Percentiles rank a stretch among this genome's conserved stretches.
phyloP scores from a whole-genome alignment of 92 coral and sea anemone genomes.

The Porites divaricata region DNA sequence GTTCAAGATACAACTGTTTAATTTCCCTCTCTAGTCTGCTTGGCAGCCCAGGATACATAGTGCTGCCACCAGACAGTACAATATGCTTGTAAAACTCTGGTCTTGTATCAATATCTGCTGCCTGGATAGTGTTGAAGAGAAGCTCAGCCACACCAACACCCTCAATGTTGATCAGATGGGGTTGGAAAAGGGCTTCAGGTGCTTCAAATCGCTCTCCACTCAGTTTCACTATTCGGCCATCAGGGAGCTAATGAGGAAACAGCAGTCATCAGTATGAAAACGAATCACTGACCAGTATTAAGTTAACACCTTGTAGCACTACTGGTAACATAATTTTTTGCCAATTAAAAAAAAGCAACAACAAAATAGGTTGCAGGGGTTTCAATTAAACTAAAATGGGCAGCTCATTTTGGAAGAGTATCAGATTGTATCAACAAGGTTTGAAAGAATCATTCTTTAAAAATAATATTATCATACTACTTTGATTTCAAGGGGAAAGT shows the following conservation, averaged over 20 bases:
- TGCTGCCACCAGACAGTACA: constrained; percentile 95
- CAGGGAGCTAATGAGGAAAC: constrained; percentile 77
- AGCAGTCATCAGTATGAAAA: background rate
- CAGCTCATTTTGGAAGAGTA: too few relatives aligned
- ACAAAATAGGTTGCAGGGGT: too few relatives aligned
- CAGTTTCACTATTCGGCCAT: constrained; percentile 95
- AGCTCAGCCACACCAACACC: constrained; percentile 98
- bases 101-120: constrained; percentile 97
- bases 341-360: too few relatives aligned
- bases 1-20: constrained; percentile 91
- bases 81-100: constrained; percentile 97
- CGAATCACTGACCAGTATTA: too few relatives aligned
- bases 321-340: too few relatives aligned
- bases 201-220: constrained; percentile 99
- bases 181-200: constrained; percentile 98
- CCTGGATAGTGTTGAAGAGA: constrained; percentile 94
- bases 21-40: constrained; percentile 96
- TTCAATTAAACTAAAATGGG: too few relatives aligned
- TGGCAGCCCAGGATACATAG: constrained; percentile 98
- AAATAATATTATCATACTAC: too few relatives aligned
- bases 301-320: too few relatives aligned
- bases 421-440: too few relatives aligned
- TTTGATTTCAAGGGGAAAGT: too few relatives aligned
- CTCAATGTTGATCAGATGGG: constrained; percentile 94
- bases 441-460: too few relatives aligned